Base-by-base conservation (phyloP, 2,113 vertebrate genomes). In the Talpa occidentalis region DNA sequence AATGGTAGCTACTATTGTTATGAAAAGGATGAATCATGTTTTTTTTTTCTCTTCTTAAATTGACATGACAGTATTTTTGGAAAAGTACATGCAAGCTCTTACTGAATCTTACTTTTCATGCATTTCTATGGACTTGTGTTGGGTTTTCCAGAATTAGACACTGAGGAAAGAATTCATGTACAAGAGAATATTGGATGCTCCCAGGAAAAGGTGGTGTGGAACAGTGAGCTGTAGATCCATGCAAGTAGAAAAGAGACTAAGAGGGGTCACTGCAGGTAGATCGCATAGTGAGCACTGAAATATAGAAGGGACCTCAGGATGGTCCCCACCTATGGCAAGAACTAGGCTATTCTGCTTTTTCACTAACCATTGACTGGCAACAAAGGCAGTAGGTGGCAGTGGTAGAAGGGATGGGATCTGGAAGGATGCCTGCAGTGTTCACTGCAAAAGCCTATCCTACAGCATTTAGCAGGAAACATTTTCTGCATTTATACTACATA, bases 1-100 rank as follows among this genome's bases (percentile, higher is more conserved):
- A 85, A 32, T 5, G 14, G 16, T 28, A 78, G 22, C 9, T 72
- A 7, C 49, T 72, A 64, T 9, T 88, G 6, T 35, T 54, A 62
- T 0, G 26, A 70, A 59, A 70, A 74, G 22, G 28, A 52, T 78
- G 64, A 59, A 74, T 62, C 30, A 37, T 3, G 9, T 37, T 19
- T 8, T 72, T 35, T 49, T 78, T 84, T 94, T 32, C 62, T 72
- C 11, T 22, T 92, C 66, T 70, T 81, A 77, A 52, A 15, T 76
- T 76, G 30, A 70, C 19, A 28, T 76, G 19, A 49, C 40, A 62
- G 24, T 90, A 88, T 52, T 94, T 95, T 94, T 64, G 14, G 72
- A 78, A 91, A 79, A 74, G 19, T 19, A 28, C 24, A 86, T 54
- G 37, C 77, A 67, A 52, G 2, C 32, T 44, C 11, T 32, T 62